Evolutionary conservation across 1,140 invertebrate species (phyloP), one percentile per base, ranked within the genome.

Genomic region (Heliothis subflexa): DNA sequence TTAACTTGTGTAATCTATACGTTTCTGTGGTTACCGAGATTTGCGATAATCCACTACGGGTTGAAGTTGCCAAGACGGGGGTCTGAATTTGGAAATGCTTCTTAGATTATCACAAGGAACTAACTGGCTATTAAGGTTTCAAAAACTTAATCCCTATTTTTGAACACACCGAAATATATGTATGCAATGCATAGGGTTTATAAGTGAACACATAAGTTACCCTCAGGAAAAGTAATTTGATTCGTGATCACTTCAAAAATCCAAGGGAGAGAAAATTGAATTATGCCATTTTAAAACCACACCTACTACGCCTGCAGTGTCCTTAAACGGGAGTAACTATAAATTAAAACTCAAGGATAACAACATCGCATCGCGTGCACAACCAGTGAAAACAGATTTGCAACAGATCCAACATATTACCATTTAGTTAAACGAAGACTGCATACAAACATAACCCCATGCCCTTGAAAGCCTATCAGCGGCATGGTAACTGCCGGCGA

Each of bases 401-500:
- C n/a, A 45, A 28, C 55, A 28, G 55, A 13, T 59, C 47, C 28
- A 21, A 50, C 55, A 47, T 25, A 59, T 49, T 25, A 47, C 33
- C 21, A 45, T 45, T 25, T n/a, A 47, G 52, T 21, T 61, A 59
- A 59, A 52, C 57, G 55, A 33, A 64, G 59, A 18, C 28, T 70
- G 47, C 25, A 52, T 52, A 12, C 49, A 50, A 52, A 75, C 59
- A 40, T 74, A 59, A 64, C 73, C 73, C 47, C 73, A 75, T 62
- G 73, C 73, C 73, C 73, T 75, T 75, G 73, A 62, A 62, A 62
- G 49, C 73, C 21, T 62, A 75, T 75, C 73, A 75, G 21, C 45
- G 45, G 14, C 73, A 64, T 62, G 14, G 57, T 40, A 40, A 75
- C 57, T 50, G 25, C 73, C 55, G 33, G 28, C 73, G 49, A 82